Evolutionary conservation across 2,888 invertebrate species (phyloP), one percentile per base, ranked within the genome.

Genomic region (Thecophora atra): DNA sequence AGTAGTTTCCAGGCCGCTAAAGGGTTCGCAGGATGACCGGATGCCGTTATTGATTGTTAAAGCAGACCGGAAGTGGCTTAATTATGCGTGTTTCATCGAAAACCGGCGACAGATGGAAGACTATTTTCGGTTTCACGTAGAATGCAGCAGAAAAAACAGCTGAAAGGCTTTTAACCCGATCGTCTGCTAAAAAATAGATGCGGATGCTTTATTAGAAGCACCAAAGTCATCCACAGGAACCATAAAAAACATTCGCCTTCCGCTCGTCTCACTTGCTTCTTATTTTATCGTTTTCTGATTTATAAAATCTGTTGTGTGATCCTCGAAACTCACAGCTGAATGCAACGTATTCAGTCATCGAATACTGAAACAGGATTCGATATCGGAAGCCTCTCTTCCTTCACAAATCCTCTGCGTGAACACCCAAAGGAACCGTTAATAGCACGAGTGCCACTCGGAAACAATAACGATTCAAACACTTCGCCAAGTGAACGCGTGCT

Each of bases 41-140:
- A 84, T 79, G 83, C 81, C 77, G 83, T 82, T 83, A 83, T 84
- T 84, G 84, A 84, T 84, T 84, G 82, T 82, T 79, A 77, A 81
- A 81, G 79, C 82, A 83, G 81, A 81, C 83, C 83, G 83, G 83
- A 83, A 83, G 84, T 84, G 6, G 63, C 70, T 70, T 30, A 70
- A 70, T 70, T 70, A 52, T 63, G 52, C 52, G 70, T 3, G 30
- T n/a, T n/a, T 21, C 37, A 67, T 58, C 58, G 60, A 42, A 69
- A 69, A 58, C 24, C 11, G 58, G n/a, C 26, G 47, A 47, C 68
- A 69, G 26, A 37, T 69, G 68, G 37, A 58, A 44, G 44, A 13
- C 24, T n/a, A 24, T 21, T 30, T 54, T 67, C 54, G 21, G 42
- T 11, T 44, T 65, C 26, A 58, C 30, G 52, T 52, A n/a, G n/a